These are phyloP conservation scores for Scartelaos histophorus DNA, from an alignment of 2,113 vertebrate species.

Conservation along the genomic window DNA sequence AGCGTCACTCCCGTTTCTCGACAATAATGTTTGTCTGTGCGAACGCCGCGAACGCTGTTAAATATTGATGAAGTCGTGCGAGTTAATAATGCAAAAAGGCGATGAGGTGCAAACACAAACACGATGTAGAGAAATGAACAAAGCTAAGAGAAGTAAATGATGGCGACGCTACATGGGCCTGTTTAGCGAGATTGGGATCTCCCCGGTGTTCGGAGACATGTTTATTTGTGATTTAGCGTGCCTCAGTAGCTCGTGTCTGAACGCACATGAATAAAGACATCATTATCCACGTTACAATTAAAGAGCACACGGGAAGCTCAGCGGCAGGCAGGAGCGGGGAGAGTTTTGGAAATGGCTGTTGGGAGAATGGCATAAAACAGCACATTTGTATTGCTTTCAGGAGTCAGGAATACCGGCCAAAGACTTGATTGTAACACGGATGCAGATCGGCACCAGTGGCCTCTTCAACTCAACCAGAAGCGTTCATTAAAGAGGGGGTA, in stretches of 20 bases:
- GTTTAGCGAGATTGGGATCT: slow-evolving; percentile 27
- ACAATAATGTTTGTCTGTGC: slow-evolving; percentile 36
- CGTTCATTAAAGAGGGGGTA: too few relatives aligned
- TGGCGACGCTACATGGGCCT: slow-evolving; percentile 10
- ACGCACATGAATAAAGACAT: slow-evolving; percentile 29
- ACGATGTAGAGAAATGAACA: slow-evolving; percentile 14
- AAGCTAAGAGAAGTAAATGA: slow-evolving; percentile 11
- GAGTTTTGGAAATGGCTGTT: neutral
- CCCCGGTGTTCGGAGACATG: slow-evolving; percentile 30
- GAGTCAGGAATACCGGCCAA: too few relatives aligned
- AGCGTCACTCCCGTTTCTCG: slow-evolving; percentile 10
- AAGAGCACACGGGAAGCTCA: slow-evolving; percentile 10
- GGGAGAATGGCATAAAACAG: too few relatives aligned
- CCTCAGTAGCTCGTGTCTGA: slow-evolving; percentile 28
- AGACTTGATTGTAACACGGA: too few relatives aligned
- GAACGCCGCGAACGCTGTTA: slow-evolving; percentile 42
- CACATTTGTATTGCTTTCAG: too few relatives aligned
- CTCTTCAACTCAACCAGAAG: neutral
- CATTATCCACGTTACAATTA: slow-evolving; percentile 32
- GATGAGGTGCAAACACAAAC: slow-evolving; percentile 38
- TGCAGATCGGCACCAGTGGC: too few relatives aligned
- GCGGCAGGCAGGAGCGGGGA: neutral
- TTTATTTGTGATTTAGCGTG: slow-evolving; percentile 38
- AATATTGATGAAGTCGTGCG: slow-evolving; percentile 61
- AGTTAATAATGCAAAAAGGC: slow-evolving; percentile 60